A percentile compares a stretch with the other conserved stretches of the same genome.
These are phyloP conservation scores for Pedionomus torquatus DNA, from an alignment of 2,113 vertebrate genomes.

Conservation along the genomic window DNA sequence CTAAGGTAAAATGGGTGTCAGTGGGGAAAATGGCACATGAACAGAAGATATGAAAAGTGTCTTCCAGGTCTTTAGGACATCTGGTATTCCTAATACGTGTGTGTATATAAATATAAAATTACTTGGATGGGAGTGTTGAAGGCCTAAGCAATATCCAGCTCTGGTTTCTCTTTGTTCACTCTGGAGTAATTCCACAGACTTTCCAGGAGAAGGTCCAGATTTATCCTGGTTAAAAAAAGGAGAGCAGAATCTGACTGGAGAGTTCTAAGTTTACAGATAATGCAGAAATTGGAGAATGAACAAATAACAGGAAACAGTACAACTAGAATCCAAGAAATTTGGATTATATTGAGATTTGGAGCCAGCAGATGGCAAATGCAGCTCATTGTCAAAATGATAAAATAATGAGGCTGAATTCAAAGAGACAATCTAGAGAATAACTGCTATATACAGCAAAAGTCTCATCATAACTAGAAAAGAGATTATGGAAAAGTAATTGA, in stretches of 20 bases:
- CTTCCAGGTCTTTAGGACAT: conserved; percentile 44
- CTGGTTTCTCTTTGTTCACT: conserved; percentile 32
- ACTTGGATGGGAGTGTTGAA: conserved; percentile 39
- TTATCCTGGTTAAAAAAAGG: not conserved
- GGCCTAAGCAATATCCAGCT: conserved; percentile 37
- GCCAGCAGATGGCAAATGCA: conserved; percentile 33
- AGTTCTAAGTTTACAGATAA: conserved; percentile 18
- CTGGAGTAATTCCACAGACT: conserved; percentile 37
- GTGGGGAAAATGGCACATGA: not conserved
- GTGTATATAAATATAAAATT: conserved; percentile 48
- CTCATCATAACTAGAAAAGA: not conserved
- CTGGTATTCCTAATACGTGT: conserved; percentile 58
- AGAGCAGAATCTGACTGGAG: not conserved
- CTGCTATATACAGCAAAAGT: not conserved
- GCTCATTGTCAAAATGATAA: conserved; percentile 43
- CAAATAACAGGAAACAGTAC: conserved; percentile 9
- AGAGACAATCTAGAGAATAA: conserved; percentile 28
- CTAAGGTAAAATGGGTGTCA: not conserved
- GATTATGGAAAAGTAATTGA: not conserved
- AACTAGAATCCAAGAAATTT: conserved; percentile 26
- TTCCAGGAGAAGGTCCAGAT: conserved; percentile 17
- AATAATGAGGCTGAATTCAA: conserved; percentile 47
- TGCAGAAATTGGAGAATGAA: not conserved
- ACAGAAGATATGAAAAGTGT: not conserved
- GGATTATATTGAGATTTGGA: conserved; percentile 1